These are phyloP conservation scores for Numida meleagris DNA, from an alignment of 2,113 vertebrate genomes.

Conservation along the genomic window DNA sequence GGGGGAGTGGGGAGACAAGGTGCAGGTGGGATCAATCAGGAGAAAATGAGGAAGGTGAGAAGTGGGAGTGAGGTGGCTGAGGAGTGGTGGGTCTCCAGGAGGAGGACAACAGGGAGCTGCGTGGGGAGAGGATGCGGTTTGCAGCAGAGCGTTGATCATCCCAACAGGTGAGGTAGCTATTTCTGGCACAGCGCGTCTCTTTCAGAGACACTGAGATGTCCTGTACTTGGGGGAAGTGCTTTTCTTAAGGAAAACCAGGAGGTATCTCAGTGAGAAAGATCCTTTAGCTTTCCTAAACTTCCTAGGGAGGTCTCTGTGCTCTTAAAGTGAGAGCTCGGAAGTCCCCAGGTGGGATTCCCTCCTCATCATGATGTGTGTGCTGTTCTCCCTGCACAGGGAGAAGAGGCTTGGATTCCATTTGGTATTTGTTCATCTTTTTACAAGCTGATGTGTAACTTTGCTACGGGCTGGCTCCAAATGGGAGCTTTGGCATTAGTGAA, in stretches of 20 bases:
- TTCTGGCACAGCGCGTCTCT: neutral
- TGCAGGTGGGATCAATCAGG: neutral
- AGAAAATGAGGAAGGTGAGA: neutral
- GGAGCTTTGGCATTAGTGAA: neutral
- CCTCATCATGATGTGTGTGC: neutral
- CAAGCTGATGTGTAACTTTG: neutral
- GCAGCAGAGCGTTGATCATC: neutral
- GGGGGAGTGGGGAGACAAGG: neutral
- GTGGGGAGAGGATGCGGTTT: neutral
- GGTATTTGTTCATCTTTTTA: neutral
- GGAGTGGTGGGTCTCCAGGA: neutral
- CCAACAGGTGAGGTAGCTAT: neutral
- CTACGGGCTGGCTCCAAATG: neutral
- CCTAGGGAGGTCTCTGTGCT: neutral
- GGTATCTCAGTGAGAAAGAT: neutral
- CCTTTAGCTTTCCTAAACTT: neutral
- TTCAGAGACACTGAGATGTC: neutral
- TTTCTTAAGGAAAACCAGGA: neutral
- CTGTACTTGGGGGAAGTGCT: neutral
- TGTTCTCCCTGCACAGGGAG: neutral
- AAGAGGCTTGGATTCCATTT: neutral
- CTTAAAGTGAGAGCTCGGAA: neutral
- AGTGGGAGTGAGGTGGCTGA: neutral
- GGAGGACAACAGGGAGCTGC: neutral
- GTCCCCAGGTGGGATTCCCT: neutral